phyloP scores from a whole-genome alignment of 2,888 invertebrate genomes.

The Agonopterix arenella region DNA sequence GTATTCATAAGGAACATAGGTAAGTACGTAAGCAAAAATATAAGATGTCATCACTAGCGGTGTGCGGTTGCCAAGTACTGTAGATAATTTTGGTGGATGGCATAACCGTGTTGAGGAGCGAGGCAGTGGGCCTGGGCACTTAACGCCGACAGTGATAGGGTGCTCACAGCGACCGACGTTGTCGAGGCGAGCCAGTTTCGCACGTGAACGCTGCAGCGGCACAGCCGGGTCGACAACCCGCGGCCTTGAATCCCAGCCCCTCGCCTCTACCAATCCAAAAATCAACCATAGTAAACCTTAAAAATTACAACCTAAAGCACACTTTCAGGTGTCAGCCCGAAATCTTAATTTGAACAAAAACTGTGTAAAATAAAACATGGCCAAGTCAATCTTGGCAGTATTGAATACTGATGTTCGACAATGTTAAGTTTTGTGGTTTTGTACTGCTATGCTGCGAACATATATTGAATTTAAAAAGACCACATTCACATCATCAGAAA shows the following conservation, averaged over 20 bases:
- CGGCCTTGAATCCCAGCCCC: slow-evolving; percentile 60
- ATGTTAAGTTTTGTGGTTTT: not conserved
- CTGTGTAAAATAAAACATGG: slow-evolving; percentile 22
- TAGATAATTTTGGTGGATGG: too few species aligned
- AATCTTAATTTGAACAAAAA: slow-evolving; percentile 16
- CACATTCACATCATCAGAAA: not conserved
- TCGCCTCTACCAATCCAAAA: slow-evolving; percentile 23
- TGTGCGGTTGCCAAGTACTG: not conserved
- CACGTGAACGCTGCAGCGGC: slow-evolving; percentile 50
- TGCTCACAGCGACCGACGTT: slow-evolving; percentile 1
- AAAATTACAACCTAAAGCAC: slow-evolving; percentile 14
- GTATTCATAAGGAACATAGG: not conserved
- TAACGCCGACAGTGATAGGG: slow-evolving; percentile 1
- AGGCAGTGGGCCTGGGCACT: not conserved
- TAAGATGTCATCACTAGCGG: not conserved
- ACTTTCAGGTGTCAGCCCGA: slow-evolving; percentile 13
- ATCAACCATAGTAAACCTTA: slow-evolving; percentile 31
- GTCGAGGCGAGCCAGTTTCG: slow-evolving; percentile 56
- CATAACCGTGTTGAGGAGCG: too few species aligned
- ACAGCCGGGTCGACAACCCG: slow-evolving; percentile 61
- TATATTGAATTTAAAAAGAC: not conserved
- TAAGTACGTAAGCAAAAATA: not conserved
- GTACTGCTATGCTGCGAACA: not conserved
- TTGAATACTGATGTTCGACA: slow-evolving; percentile 12
- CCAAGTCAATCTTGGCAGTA: slow-evolving; percentile 20